Conservation (phyloP, 2,113 vertebrate genomes). For the Pelecanoides urinatrix region DNA sequence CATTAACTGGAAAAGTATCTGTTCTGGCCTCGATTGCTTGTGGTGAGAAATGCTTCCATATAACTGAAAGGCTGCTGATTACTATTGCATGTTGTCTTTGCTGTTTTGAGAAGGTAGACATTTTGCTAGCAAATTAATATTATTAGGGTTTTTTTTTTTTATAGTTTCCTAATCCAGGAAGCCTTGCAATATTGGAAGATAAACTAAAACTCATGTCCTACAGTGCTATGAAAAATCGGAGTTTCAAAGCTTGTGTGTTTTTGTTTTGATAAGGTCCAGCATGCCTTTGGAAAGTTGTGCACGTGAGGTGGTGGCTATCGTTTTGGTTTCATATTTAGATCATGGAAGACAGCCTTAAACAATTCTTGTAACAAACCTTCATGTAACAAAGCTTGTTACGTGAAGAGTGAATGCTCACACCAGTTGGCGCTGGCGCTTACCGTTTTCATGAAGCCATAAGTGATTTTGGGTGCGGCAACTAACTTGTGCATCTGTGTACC, state of each 20-base stretch:
- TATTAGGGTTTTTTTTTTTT: accelerated
- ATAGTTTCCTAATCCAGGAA: background rate
- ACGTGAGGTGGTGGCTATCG: background rate
- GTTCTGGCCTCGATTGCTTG: background rate
- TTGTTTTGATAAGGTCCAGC: background rate
- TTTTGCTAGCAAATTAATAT: background rate
- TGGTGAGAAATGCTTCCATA: background rate
- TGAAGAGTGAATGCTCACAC: background rate
- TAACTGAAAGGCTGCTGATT: background rate
- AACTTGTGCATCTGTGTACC: too few species aligned
- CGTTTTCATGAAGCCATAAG: background rate
- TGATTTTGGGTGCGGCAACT: background rate
- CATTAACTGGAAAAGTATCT: background rate
- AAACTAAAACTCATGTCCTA: background rate
- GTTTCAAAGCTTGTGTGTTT: background rate
- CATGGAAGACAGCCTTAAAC: background rate
- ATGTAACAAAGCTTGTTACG: background rate
- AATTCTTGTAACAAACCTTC: background rate
- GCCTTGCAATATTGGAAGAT: background rate
- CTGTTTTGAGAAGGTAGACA: background rate
- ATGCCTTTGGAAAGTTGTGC: background rate
- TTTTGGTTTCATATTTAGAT: background rate
- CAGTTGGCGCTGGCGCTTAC: background rate
- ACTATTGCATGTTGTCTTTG: background rate
- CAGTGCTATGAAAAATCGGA: background rate